Base-by-base conservation (phyloP, 2,113 vertebrate genomes). In the Mola mola region DNA sequence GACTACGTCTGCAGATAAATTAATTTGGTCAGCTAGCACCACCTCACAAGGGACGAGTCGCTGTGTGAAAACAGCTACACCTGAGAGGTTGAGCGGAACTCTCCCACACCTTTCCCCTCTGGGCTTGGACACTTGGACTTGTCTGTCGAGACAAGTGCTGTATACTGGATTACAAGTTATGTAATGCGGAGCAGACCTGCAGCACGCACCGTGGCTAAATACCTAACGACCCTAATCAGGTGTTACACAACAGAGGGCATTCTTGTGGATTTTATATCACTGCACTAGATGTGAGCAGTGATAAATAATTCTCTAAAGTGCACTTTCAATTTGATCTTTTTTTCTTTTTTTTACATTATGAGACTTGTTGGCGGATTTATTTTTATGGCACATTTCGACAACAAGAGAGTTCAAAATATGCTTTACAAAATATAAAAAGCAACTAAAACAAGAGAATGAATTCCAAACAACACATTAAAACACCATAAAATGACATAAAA, bases 321-420 rank as follows among this genome's bases (percentile, higher is more conserved):
- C 63, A 65, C 85, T 56, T 79, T 80, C 82, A 57, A 87, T 78
- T 49, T 46, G 42, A 6, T 22, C n/a, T n/a, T n/a, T n/a, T n/a
- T n/a, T n/a, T n/a, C n/a, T n/a, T n/a, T n/a, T n/a, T n/a, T n/a
- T n/a, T n/a, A n/a, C n/a, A n/a, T n/a, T n/a, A n/a, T n/a, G n/a
- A n/a, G n/a, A n/a, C n/a, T n/a, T n/a, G n/a, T n/a, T n/a, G n/a
- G n/a, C n/a, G n/a, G n/a, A n/a, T n/a, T n/a, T n/a, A n/a, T n/a
- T n/a, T n/a, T n/a, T n/a, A n/a, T n/a, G n/a, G n/a, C n/a, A n/a
- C n/a, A n/a, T n/a, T n/a, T n/a, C n/a, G n/a, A n/a, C n/a, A n/a
- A n/a, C n/a, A n/a, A n/a, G n/a, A n/a, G n/a, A n/a, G n/a, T n/a
- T n/a, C n/a, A n/a, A n/a, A n/a, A n/a, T n/a, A n/a, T n/a, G n/a